These are phyloP conservation scores for Poecilia gillii DNA, from an alignment of 2,797 vertebrate genomes.

Conservation along the genomic window DNA sequence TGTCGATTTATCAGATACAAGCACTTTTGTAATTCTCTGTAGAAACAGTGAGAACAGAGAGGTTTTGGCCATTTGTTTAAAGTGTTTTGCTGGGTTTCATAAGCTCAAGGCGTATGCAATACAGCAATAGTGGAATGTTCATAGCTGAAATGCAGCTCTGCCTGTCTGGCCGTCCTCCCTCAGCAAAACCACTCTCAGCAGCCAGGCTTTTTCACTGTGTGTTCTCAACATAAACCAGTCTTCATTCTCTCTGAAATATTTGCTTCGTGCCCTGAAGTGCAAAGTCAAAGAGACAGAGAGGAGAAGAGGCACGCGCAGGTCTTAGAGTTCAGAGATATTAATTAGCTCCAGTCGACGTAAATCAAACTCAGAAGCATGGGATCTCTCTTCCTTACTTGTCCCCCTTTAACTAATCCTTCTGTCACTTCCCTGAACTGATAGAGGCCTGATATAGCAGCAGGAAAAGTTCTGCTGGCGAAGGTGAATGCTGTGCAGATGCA, in stretches of 20 bases:
- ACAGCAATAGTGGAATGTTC: conserved; percentile 12
- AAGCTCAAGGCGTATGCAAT: conserved; percentile 11
- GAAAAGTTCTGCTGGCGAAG: conserved; percentile 20
- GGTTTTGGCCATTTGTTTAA: neutral
- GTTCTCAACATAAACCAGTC: conserved; percentile 26
- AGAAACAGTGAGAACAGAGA: neutral
- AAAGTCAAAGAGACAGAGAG: conserved; percentile 32
- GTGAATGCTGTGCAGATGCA: conserved; percentile 21
- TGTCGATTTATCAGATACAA: neutral
- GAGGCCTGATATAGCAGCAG: conserved; percentile 40
- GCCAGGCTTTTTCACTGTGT: conserved; percentile 8
- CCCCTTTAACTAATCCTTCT: conserved; percentile 51
- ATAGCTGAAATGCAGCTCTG: neutral
- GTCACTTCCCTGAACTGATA: conserved; percentile 43
- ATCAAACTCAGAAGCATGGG: conserved; percentile 57
- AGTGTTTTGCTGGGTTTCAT: conserved; percentile 8
- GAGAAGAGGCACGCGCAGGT: conserved; percentile 39
- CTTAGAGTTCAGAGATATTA: conserved; percentile 61
- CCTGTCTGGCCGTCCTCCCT: conserved; percentile 15
- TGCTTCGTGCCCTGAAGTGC: conserved; percentile 19
- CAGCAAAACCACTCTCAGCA: conserved; percentile 30
- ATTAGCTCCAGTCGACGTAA: conserved; percentile 63
- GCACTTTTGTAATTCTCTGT: neutral
- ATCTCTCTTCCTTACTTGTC: conserved; percentile 43
- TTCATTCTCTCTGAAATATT: conserved; percentile 26